These are phyloP conservation scores for Eucidaris tribuloides DNA, from an alignment of 35 echinoderm and acorn worm species.

Conservation along the genomic window DNA sequence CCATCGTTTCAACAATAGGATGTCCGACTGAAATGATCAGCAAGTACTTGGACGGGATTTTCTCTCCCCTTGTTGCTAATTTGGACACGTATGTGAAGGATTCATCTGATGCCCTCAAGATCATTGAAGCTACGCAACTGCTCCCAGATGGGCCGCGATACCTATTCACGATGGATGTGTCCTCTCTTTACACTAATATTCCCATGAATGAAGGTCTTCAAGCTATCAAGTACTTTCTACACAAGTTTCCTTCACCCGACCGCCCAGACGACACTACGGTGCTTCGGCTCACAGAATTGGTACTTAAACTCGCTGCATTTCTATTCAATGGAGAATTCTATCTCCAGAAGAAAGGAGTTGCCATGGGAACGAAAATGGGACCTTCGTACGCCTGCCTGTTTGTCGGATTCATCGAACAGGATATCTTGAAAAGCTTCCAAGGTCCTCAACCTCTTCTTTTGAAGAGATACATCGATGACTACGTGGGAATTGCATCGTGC, in stretches of 20 bases:
- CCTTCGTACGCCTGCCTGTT: conserved; percentile 8
- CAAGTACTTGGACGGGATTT: background rate
- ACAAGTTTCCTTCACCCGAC: no score
- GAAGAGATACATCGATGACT: background rate
- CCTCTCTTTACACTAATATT: no score
- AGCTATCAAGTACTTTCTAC: no score
- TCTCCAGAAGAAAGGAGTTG: no score
- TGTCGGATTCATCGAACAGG: background rate
- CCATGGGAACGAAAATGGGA: background rate
- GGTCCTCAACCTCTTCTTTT: no score
- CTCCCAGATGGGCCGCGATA: background rate
- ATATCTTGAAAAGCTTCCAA: background rate
- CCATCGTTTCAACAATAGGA: conserved; percentile 9
- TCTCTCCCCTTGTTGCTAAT: background rate
- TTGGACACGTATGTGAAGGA: conserved; percentile 4
- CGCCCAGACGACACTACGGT: no score
- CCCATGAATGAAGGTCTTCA: no score
- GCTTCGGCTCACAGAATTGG: no score
- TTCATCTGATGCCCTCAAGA: background rate
- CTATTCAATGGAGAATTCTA: no score
- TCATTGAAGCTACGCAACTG: background rate
- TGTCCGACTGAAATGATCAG: conserved; percentile 20
- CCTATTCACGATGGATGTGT: no score
- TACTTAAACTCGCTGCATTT: no score
- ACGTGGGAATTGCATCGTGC: background rate